These are phyloP conservation scores for Embidobia sp. DNA, from an alignment of 2,888 invertebrate genomes.

Conservation along the genomic window DNA sequence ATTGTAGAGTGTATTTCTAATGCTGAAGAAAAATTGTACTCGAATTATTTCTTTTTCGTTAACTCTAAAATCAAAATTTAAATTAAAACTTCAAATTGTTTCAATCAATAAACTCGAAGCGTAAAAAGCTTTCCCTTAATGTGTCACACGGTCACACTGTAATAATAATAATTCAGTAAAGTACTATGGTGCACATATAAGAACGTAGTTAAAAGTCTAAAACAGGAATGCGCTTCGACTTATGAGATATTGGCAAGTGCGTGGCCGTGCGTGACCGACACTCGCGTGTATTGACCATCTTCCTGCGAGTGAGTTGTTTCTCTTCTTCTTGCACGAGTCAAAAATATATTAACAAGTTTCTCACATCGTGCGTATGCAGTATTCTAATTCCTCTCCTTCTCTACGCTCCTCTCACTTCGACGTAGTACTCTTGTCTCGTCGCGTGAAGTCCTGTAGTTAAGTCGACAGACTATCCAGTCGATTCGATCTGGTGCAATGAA, in stretches of 20 bases:
- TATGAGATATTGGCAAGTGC: slow-evolving; percentile 64
- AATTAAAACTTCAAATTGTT: too few species aligned
- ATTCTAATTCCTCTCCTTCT: slow-evolving; percentile 67
- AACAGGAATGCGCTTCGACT: slow-evolving; percentile 70
- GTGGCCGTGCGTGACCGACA: slow-evolving; percentile 74
- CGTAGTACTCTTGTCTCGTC: slow-evolving; percentile 32
- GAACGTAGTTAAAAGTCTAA: slow-evolving; percentile 44
- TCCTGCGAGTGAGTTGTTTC: slow-evolving; percentile 74
- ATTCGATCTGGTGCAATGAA: slow-evolving; percentile 53
- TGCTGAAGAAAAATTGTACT: too few species aligned
- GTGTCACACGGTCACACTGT: too few species aligned
- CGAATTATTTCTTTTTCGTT: too few species aligned
- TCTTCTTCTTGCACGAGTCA: slow-evolving; percentile 67
- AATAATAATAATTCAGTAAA: slow-evolving; percentile 46
- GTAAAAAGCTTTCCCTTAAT: too few species aligned
- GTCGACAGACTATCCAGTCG: slow-evolving; percentile 35
- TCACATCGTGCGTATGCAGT: slow-evolving; percentile 68
- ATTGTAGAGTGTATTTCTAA: too few species aligned
- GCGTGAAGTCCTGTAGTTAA: slow-evolving; percentile 67
- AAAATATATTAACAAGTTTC: slow-evolving; percentile 78
- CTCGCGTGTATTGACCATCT: slow-evolving; percentile 68
- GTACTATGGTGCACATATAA: slow-evolving; percentile 37
- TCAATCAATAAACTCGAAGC: too few species aligned
- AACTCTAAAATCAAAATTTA: too few species aligned
- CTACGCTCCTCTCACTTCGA: slow-evolving; percentile 14